phyloP scores from a whole-genome alignment of 2,888 invertebrate genomes.

The Cenopis cana region DNA sequence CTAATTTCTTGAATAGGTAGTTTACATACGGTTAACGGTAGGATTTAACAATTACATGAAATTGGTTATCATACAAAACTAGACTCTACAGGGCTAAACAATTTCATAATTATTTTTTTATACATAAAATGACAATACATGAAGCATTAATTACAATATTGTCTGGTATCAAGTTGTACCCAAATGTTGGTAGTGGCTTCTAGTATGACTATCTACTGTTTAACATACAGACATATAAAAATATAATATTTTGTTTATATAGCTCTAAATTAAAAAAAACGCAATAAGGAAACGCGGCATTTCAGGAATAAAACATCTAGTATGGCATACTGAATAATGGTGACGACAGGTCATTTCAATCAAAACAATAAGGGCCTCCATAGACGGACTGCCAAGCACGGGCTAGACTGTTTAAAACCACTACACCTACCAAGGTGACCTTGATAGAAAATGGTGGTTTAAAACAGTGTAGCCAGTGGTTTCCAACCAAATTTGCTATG shows the following conservation, averaged over 20 bases:
- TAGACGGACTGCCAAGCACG: too few relatives aligned
- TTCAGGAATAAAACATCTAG: not conserved
- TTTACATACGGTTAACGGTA: not conserved
- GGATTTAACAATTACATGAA: not conserved
- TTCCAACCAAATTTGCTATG: too few relatives aligned
- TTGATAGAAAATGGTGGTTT: too few relatives aligned
- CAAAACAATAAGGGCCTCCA: too few relatives aligned
- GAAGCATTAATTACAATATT: conserved; percentile 41
- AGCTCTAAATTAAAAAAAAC: conserved; percentile 3
- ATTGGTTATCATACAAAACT: conserved; percentile 34
- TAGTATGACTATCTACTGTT: not conserved
- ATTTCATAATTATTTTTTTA: conserved; percentile 19
- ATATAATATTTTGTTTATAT: conserved; percentile 29
- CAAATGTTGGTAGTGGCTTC: not conserved
- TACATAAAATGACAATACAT: conserved; percentile 29
- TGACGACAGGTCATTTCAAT: not conserved
- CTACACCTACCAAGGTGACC: too few relatives aligned
- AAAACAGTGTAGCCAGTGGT: too few relatives aligned
- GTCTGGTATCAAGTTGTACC: conserved; percentile 22
- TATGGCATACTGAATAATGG: not conserved
- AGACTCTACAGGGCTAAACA: conserved; percentile 38
- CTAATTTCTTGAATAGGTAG: not conserved
- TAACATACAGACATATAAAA: conserved; percentile 41
- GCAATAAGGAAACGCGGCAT: not conserved
- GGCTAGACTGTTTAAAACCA: too few relatives aligned